A percentile compares a stretch with the other conserved stretches of the same genome.
Conservation (phyloP, 35 echinoderm and acorn worm genomes). For the Diadema setosum region DNA sequence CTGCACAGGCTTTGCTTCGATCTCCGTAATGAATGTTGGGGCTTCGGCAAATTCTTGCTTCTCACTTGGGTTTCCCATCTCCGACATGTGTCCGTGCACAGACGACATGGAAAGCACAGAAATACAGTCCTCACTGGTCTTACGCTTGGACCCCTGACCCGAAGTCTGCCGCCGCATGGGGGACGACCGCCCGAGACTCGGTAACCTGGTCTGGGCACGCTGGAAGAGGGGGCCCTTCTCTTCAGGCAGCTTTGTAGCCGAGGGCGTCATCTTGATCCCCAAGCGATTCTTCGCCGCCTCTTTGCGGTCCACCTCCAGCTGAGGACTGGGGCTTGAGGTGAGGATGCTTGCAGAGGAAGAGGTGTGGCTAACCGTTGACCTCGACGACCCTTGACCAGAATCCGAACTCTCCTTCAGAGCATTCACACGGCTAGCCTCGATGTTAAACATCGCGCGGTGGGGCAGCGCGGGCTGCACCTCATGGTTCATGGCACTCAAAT, state of each 20-base stretch:
- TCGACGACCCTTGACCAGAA: slow-evolving; percentile 74
- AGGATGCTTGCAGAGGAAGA: slow-evolving; percentile 55
- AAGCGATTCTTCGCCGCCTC: slow-evolving; percentile 35
- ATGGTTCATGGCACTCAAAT: not conserved
- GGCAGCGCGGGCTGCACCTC: not conserved
- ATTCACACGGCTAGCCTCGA: slow-evolving; percentile 64
- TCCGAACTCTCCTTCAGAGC: slow-evolving; percentile 64
- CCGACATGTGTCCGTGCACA: not conserved
- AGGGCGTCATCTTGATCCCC: slow-evolving; percentile 66
- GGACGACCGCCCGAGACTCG: not conserved
- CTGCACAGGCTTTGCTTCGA: too few relatives aligned
- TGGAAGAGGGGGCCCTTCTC: not conserved
- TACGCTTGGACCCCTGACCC: not conserved
- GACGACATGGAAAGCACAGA: slow-evolving; percentile 29
- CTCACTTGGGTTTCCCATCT: not conserved
- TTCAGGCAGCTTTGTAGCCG: slow-evolving; percentile 38
- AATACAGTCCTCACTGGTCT: slow-evolving; percentile 22
- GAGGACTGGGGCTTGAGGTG: slow-evolving; percentile 82
- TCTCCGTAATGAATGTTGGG: too few relatives aligned
- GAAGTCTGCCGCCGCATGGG: not conserved
- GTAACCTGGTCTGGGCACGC: not conserved
- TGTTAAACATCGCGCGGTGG: slow-evolving; percentile 45
- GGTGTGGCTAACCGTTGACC: slow-evolving; percentile 55
- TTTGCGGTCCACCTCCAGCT: not conserved
- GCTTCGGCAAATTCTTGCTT: too few relatives aligned